Evolutionary conservation across 2,113 vertebrate genomes (phyloP).

Genomic region (Tychaedon coryphoeus): DNA sequence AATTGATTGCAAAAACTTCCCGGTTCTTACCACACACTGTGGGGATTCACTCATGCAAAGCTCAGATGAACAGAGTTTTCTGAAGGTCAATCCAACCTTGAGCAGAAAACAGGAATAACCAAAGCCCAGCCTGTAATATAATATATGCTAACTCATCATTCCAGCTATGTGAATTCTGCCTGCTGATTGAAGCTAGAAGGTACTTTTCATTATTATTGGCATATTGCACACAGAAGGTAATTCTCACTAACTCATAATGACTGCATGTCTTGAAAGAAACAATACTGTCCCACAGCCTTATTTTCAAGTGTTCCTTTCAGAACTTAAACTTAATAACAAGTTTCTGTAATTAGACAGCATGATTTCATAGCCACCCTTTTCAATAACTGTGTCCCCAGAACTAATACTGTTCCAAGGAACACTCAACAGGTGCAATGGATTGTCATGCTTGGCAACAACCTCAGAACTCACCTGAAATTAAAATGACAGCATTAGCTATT

Average conservation of each 20-base stretch:
- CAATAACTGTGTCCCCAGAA: background rate
- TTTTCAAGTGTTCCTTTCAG: background rate
- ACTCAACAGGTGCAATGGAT: background rate
- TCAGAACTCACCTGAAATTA: background rate
- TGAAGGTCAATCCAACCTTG: background rate
- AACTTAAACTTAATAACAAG: background rate
- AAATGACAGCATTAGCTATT: background rate
- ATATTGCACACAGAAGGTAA: background rate
- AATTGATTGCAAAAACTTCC: background rate
- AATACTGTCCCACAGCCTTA: background rate
- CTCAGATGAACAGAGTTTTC: background rate
- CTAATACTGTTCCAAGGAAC: background rate
- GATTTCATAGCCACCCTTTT: background rate
- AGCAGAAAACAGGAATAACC: background rate
- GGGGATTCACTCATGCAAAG: background rate
- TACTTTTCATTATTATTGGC: background rate
- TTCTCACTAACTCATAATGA: background rate
- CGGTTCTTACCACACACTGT: background rate
- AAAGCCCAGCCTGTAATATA: background rate
- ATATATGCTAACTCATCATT: background rate
- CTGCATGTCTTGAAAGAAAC: background rate
- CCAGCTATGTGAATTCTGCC: background rate
- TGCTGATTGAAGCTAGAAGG: background rate
- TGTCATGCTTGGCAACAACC: background rate
- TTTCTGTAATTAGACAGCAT: background rate